Percentiles rank a stretch among this genome's conserved stretches.
Conservation (phyloP, 2,113 vertebrate genomes). For the Callipepla squamata region DNA sequence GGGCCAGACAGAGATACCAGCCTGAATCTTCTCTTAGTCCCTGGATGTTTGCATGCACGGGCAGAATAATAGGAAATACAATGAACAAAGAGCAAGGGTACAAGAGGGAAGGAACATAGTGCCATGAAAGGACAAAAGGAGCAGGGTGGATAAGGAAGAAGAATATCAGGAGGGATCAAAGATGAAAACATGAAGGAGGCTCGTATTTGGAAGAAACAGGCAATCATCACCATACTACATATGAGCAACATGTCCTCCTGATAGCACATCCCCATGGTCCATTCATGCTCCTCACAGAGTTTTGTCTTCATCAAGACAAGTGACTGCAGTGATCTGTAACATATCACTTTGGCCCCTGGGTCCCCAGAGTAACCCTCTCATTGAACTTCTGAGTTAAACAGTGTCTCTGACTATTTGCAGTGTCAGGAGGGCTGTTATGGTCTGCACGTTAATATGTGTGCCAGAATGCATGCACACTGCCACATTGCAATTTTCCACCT, state of each 20-base stretch:
- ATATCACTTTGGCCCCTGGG: background rate
- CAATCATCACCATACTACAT: background rate
- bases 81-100: background rate
- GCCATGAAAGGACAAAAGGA: background rate
- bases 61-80: background rate
- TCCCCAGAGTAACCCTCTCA: background rate
- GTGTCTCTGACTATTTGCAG: background rate
- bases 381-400: background rate
- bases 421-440: background rate
- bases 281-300: background rate
- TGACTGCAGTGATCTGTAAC: background rate
- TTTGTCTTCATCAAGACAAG: background rate
- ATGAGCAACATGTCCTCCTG: background rate
- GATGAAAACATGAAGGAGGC: background rate
- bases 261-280: background rate
- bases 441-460: rapidly evolving
- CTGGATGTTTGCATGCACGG: background rate
- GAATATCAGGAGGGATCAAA: background rate
- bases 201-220: background rate
- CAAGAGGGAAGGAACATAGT: background rate
- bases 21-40: background rate
- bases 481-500: background rate
- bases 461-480: background rate
- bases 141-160: background rate
- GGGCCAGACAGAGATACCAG: background rate